Evolutionary conservation across 2,797 vertebrate genomes (phyloP).

Genomic region (Tapirus indicus): DNA sequence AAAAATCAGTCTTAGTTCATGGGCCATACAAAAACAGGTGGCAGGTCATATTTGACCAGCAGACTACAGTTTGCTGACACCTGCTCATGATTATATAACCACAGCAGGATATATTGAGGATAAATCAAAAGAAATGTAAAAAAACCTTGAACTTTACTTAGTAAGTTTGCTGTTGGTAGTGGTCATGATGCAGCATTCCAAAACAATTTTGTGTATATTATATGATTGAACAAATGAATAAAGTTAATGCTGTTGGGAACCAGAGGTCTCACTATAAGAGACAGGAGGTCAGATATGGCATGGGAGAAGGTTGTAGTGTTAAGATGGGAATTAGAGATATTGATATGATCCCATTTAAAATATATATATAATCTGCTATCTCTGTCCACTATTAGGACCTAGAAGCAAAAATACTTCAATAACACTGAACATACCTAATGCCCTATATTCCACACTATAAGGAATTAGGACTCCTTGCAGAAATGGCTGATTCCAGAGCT

Average conservation of each 20-base stretch:
- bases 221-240: background rate
- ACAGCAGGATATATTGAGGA: constrained; percentile 4
- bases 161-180: background rate
- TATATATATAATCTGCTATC: background rate
- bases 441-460: background rate
- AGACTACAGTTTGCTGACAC: background rate
- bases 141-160: background rate
- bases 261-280: background rate
- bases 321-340: background rate
- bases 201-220: background rate
- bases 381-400: background rate
- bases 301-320: background rate
- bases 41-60: background rate
- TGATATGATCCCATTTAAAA: background rate
- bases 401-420: constrained; percentile 14
- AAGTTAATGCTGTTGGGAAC: background rate
- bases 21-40: background rate
- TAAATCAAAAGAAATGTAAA: background rate
- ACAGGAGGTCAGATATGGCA: background rate
- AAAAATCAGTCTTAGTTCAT: background rate
- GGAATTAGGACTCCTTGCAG: background rate
- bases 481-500: background rate
- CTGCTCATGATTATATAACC: background rate
- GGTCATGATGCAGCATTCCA: background rate
- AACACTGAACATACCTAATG: background rate